Base-by-base conservation (phyloP, 30 jellyfish, hydroid and myxozoan genomes). In the Turritopsis dohrnii region DNA sequence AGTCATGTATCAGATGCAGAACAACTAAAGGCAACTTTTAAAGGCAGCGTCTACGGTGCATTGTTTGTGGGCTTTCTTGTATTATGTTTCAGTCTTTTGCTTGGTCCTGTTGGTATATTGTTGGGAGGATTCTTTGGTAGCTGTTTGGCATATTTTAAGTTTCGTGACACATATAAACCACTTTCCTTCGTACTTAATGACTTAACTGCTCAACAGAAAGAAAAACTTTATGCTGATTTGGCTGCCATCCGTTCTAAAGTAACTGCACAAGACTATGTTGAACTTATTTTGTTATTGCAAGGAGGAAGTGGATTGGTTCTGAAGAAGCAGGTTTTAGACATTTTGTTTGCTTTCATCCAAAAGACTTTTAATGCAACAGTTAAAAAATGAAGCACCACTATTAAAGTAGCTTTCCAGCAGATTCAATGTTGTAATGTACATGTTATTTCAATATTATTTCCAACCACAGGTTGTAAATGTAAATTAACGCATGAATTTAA, bases 1-100 rank as follows among this genome's bases (percentile, higher is more conserved):
- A n/a, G 73, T 4, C 89, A 82, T 82, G 28, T 82, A n/a, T 82
- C 89, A 28, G 89, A 82, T 66, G 89, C 84, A 52, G 89, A 82
- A 26, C 71, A 82, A 28, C 60, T 82, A 26, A 82, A 82, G 30
- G 85, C 71, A 52, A 82, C 89, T 65, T 71, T 82, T 16, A 65
- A 66, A 82, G 89, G 89, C 18, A 82, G 89, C 29, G 28, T 82
- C 71, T 82, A 1, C 71, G 89, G 89, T 4, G 66, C 87, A 65
- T 18, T 82, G 20, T 65, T 72, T 1, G 54, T 82, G 28, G 89
- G 85, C 17, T 24, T 66, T 29, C 9, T 82, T 24, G 85, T 71
- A n/a, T 20, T 82, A 74, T 18, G 71, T 65, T 82, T 18, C 19
- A 82, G 89, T 29, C 72, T 82, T 28, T 28, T 82, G 31, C 87